Evolutionary conservation across 2,888 invertebrate genomes (phyloP).

Genomic region (Lingula anatina): DNA sequence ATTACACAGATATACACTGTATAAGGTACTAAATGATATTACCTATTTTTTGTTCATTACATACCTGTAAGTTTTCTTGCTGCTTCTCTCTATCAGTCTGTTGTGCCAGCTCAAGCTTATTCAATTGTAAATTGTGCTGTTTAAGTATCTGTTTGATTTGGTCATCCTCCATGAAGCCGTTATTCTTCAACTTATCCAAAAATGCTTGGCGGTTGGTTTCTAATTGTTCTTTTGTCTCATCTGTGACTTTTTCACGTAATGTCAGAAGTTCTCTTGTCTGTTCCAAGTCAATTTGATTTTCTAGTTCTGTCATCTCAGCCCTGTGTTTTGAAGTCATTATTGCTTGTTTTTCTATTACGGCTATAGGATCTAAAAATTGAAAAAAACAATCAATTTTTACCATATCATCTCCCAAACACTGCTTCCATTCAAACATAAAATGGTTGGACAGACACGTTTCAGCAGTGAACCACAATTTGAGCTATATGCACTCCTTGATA

Average conservation of each 20-base stretch:
- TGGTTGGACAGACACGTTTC: too few species aligned
- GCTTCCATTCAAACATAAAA: too few species aligned
- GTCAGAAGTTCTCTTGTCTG: conserved; percentile 30
- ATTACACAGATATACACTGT: too few species aligned
- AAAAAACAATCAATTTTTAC: too few species aligned
- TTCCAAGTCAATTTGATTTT: conserved; percentile 38
- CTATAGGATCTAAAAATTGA: conserved; percentile 28
- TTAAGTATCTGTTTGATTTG: conserved; percentile 26
- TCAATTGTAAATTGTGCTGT: conserved; percentile 33
- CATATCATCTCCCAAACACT: too few species aligned
- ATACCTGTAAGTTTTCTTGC: conserved; percentile 23
- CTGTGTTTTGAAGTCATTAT: conserved; percentile 33
- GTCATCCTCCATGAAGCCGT: conserved; percentile 8
- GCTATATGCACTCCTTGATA: too few species aligned
- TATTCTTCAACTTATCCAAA: not conserved
- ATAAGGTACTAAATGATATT: too few species aligned
- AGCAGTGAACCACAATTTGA: too few species aligned
- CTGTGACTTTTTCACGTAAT: conserved; percentile 20
- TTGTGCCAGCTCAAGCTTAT: conserved; percentile 20
- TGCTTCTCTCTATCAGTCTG: conserved; percentile 26
- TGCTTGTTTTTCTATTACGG: conserved; percentile 24
- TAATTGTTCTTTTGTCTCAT: conserved; percentile 23
- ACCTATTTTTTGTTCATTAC: not conserved
- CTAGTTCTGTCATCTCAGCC: conserved; percentile 25
- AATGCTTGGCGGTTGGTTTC: conserved; percentile 4